Percentiles rank a stretch among this genome's conserved stretches.
phyloP scores from a whole-genome alignment of 2,797 vertebrate species.

The Pseudopleuronectes americanus region DNA sequence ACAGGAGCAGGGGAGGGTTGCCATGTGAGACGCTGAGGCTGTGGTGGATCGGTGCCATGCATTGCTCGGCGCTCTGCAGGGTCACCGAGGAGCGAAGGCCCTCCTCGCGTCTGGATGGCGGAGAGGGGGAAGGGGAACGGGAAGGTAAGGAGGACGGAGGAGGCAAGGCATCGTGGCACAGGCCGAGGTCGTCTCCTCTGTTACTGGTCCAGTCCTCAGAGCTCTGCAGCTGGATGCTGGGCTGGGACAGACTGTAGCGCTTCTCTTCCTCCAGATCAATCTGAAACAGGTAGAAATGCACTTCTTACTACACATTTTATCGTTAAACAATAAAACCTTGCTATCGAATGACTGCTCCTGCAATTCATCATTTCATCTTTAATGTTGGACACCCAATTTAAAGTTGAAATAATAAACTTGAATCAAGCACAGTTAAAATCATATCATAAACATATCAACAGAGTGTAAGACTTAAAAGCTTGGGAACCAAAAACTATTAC shows the following conservation, averaged over 20 bases:
- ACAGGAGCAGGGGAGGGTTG: conserved; percentile 76
- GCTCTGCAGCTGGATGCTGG: conserved; percentile 78
- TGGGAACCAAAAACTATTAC: no score
- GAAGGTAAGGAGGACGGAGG: conserved; percentile 67
- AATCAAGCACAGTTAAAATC: no score
- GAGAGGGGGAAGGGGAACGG: conserved; percentile 56
- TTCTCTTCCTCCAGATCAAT: conserved; percentile 78
- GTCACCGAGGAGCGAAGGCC: conserved; percentile 79
- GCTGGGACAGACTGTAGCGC: conserved; percentile 67
- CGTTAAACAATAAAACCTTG: no score
- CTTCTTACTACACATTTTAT: background rate
- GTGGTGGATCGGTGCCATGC: conserved; percentile 76
- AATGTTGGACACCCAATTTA: no score
- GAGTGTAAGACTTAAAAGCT: no score
- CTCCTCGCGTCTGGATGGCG: conserved; percentile 62
- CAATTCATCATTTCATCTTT: no score
- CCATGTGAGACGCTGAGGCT: conserved; percentile 80
- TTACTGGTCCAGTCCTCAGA: conserved; percentile 77
- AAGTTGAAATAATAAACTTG: no score
- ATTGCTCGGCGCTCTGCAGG: conserved; percentile 67
- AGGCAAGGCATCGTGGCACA: conserved; percentile 67
- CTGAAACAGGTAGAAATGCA: conserved; percentile 50
- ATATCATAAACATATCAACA: no score
- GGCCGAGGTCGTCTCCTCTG: conserved; percentile 59
- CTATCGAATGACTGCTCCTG: no score